A percentile compares a stretch with the other conserved stretches of the same genome.
Evolutionary conservation across 1,140 invertebrate species (phyloP).

Genomic region (Idris sp.): DNA sequence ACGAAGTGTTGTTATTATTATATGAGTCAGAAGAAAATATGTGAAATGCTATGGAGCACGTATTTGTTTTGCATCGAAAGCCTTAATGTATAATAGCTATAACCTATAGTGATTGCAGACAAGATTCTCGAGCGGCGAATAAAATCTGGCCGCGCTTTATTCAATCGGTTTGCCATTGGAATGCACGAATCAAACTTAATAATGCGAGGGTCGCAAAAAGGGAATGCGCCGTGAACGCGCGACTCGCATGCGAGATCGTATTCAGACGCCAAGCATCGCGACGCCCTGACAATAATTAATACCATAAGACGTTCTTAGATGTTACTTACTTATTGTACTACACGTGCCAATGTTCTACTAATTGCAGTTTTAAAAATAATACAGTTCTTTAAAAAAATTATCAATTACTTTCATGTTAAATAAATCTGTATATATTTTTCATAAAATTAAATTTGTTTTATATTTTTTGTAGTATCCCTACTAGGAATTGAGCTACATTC

Average conservation of each 20-base stretch:
- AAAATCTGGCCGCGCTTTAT: slow-evolving; percentile 75
- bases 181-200: slow-evolving; percentile 77
- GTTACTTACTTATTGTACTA: slow-evolving; percentile 59
- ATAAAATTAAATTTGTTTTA: too few relatives aligned
- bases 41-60: slow-evolving; percentile 27
- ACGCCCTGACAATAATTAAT: slow-evolving; percentile 70
- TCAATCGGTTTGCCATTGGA: slow-evolving; percentile 73
- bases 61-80: slow-evolving; percentile 53
- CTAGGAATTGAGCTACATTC: too few relatives aligned
- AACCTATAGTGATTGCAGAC: slow-evolving; percentile 67
- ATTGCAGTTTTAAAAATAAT: too few relatives aligned
- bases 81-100: slow-evolving; percentile 53
- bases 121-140: slow-evolving; percentile 68
- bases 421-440: too few relatives aligned
- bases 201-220: slow-evolving; percentile 68
- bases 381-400: too few relatives aligned
- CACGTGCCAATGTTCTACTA: slow-evolving; percentile 59
- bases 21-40: slow-evolving; percentile 22
- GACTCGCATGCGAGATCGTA: slow-evolving; percentile 67
- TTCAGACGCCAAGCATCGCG: slow-evolving; percentile 65
- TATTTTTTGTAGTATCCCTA: too few relatives aligned
- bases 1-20: too few relatives aligned
- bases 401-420: too few relatives aligned
- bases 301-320: slow-evolving; percentile 44
- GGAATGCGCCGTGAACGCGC: slow-evolving; percentile 59